A percentile compares a stretch with the other conserved stretches of the same genome.
These are phyloP conservation scores for Columba livia DNA, from an alignment of 2,113 vertebrate genomes.

Conservation along the genomic window DNA sequence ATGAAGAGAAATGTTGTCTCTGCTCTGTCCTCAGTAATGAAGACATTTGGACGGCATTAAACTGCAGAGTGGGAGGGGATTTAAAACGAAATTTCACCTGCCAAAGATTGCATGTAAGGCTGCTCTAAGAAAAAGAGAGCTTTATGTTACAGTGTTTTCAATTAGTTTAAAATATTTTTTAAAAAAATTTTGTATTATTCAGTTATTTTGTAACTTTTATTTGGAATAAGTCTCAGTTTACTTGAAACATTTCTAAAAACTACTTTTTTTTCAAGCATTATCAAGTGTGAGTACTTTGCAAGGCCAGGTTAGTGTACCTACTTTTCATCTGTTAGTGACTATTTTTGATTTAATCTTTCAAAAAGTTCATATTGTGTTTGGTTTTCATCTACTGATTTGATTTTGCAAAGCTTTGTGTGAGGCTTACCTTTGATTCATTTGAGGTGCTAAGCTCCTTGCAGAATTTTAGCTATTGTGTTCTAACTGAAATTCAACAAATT, in stretches of 20 bases:
- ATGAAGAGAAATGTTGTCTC: not conserved
- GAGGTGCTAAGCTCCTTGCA: not conserved
- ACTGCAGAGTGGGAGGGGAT: not conserved
- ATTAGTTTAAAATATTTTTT: slow-evolving; percentile 60
- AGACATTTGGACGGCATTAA: slow-evolving; percentile 47
- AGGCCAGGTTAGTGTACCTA: not conserved
- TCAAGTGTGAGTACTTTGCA: not conserved
- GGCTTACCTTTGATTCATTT: not conserved
- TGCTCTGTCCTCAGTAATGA: not conserved
- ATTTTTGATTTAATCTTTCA: not conserved
- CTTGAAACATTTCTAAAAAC: not conserved
- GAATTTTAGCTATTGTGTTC: not conserved
- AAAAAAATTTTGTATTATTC: slow-evolving; percentile 34
- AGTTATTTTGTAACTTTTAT: slow-evolving; percentile 41
- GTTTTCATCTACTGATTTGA: not conserved
- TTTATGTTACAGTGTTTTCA: slow-evolving; percentile 39
- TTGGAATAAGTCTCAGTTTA: slow-evolving; percentile 13
- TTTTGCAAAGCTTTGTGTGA: not conserved
- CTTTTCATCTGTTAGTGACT: not conserved
- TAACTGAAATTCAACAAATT: not conserved
- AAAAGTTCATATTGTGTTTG: not conserved
- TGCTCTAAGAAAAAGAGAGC: not conserved
- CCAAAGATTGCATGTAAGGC: not conserved
- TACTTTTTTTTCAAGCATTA: not conserved
- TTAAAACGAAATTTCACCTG: slow-evolving; percentile 20